Base-by-base conservation (phyloP, 2,797 vertebrate genomes). In the Sarcoramphus papa region DNA sequence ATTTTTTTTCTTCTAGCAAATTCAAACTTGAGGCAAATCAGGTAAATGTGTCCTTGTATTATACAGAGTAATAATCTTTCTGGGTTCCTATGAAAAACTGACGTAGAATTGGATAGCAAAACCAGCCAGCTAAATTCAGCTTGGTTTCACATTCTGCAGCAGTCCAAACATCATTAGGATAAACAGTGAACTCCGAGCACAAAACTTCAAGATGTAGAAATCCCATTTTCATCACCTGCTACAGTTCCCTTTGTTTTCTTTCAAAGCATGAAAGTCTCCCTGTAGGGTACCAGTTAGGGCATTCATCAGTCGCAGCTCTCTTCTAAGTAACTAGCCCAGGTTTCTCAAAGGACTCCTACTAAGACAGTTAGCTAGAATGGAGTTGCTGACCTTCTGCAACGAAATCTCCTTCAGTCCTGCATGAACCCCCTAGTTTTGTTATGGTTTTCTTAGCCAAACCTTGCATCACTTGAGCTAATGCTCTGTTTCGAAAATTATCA, bases 11-110 rank as follows among this genome's bases (percentile, higher is more conserved):
- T 75, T 43, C 79, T 28, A 75, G 72, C 45, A 96, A 90, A 92
- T 80, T 94, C 85, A 90, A 80, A 85, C 79, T 93, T 63, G 75
- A 96, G 79, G 82, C 76, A 92, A 93, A 93, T 84, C 82, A 92
- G 92, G 91, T 93, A 92, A 81, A 93, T 53, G 87, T 90, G 64
- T 88, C 79, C 57, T 91, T 90, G 17, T 68, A 62, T 95, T 72
- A 86, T 14, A 72, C 21, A 81, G 41, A 93, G 51, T 80, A 47
- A 83, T 88, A 81, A 80, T 60, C 75, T 73, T 91, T 40, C 21
- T 78, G 87, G 14, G 24, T 60, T 80, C 22, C 9, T 78, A 65
- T 78, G 64, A 75, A 87, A 90, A 35, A 4, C 18, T 24, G 31
- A 81, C 69, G 27, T 0, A n/a, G 48, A 75, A 60, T 9, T 75